Evolutionary conservation across 2,797 vertebrate species (phyloP).

Genomic region (Salmo trutta): DNA sequence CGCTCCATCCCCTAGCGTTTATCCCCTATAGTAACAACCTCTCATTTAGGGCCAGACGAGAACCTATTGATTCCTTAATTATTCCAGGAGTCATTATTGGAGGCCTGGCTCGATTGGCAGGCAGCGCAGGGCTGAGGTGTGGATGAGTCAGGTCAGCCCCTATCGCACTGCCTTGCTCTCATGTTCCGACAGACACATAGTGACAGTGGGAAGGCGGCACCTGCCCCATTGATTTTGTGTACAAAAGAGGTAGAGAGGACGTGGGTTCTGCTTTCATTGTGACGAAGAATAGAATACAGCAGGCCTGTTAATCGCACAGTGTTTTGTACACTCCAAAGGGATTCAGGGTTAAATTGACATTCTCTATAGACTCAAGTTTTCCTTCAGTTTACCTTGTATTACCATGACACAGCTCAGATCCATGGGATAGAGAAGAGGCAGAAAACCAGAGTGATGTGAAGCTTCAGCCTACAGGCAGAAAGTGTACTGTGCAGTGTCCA

Average conservation of each 20-base stretch:
- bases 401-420: slow-evolving; percentile 46
- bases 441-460: background rate
- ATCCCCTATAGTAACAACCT: slow-evolving; percentile 24
- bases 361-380: background rate
- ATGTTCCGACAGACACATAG: slow-evolving; percentile 68
- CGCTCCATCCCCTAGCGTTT: slow-evolving; percentile 5
- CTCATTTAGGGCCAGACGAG: slow-evolving; percentile 31
- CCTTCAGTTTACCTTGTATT: background rate
- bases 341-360: background rate
- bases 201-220: slow-evolving; percentile 63
- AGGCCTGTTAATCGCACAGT: slow-evolving; percentile 40
- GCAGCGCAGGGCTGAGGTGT: background rate
- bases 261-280: slow-evolving; percentile 38
- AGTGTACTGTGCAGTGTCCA: background rate
- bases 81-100: slow-evolving; percentile 20
- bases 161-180: slow-evolving; percentile 57
- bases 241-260: slow-evolving; percentile 57
- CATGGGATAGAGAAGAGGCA: background rate
- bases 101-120: background rate
- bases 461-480: background rate
- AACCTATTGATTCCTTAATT: slow-evolving; percentile 55
- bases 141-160: slow-evolving; percentile 39
- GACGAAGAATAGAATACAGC: slow-evolving; percentile 58
- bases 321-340: slow-evolving; percentile 2
- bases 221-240: slow-evolving; percentile 68